These are phyloP conservation scores for Dorcus parallelipipedus DNA, from an alignment of 2,888 invertebrate genomes.

Conservation along the genomic window DNA sequence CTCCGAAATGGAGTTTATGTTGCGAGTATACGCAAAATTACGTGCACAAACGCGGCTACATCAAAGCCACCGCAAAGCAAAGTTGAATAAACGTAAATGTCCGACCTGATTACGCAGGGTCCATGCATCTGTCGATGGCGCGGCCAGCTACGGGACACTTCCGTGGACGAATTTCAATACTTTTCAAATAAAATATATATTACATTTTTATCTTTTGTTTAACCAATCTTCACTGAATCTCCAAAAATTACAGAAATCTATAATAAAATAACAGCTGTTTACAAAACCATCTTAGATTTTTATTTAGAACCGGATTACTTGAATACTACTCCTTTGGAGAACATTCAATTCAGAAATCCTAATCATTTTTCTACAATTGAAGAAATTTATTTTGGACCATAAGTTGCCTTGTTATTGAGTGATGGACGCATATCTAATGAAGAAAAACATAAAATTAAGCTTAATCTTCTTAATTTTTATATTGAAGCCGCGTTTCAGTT, in stretches of 20 bases:
- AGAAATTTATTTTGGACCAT: conserved; percentile 17
- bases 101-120: too few species aligned
- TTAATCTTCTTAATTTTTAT: too few species aligned
- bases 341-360: conserved; percentile 19
- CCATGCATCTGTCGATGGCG: too few species aligned
- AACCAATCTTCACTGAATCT: conserved; percentile 20
- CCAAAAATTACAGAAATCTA: conserved; percentile 21
- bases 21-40: too few species aligned
- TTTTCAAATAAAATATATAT: conserved; percentile 14
- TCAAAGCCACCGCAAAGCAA: too few species aligned
- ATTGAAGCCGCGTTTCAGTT: too few species aligned
- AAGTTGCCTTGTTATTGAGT: conserved; percentile 1
- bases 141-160: too few species aligned
- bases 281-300: conserved; percentile 12
- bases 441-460: too few species aligned
- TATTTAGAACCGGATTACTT: conserved; percentile 17
- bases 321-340: conserved; percentile 5
- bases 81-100: too few species aligned
- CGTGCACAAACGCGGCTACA: too few species aligned
- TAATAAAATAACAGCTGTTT: conserved; percentile 8
- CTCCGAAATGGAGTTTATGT: too few species aligned
- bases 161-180: background rate
- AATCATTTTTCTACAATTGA: conserved; percentile 13
- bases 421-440: too few species aligned
- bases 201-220: conserved; percentile 20